phyloP scores from a whole-genome alignment of 2,113 vertebrate genomes.

The Zosterops lateralis region DNA sequence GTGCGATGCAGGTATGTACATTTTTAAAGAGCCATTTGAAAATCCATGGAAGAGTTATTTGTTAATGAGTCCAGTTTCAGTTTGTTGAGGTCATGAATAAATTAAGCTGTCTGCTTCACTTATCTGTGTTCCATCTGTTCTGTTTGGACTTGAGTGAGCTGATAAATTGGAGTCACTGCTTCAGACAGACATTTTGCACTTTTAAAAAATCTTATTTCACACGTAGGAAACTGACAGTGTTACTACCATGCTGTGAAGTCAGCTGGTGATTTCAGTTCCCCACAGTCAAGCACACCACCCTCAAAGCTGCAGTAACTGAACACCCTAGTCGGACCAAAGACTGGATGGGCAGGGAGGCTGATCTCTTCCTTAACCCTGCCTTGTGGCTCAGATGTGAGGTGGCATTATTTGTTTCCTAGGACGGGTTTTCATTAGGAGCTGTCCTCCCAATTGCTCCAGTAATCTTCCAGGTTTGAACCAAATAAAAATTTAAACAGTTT shows the following conservation, averaged over 20 bases:
- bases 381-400: not conserved
- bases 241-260: not conserved
- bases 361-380: not conserved
- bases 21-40: slow-evolving; percentile 7
- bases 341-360: not conserved
- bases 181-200: slow-evolving; percentile 14
- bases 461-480: slow-evolving; percentile 40
- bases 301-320: not conserved
- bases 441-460: not conserved
- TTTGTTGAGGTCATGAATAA: slow-evolving; percentile 52
- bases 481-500: slow-evolving; percentile 36
- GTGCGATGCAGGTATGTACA: slow-evolving; percentile 38
- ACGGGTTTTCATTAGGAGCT: not conserved
- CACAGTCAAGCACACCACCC: not conserved
- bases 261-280: not conserved
- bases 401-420: not conserved
- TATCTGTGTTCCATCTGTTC: slow-evolving; percentile 66
- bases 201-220: not conserved
- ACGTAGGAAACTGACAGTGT: not conserved
- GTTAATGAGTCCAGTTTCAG: slow-evolving; percentile 22
- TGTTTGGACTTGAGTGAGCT: slow-evolving; percentile 24
- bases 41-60: not conserved
- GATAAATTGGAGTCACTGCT: slow-evolving; percentile 25
- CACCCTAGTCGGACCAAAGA: not conserved
- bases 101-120: slow-evolving; percentile 57